Evolutionary conservation across 2,113 vertebrate genomes (phyloP).

Genomic region (Sialia sialis): DNA sequence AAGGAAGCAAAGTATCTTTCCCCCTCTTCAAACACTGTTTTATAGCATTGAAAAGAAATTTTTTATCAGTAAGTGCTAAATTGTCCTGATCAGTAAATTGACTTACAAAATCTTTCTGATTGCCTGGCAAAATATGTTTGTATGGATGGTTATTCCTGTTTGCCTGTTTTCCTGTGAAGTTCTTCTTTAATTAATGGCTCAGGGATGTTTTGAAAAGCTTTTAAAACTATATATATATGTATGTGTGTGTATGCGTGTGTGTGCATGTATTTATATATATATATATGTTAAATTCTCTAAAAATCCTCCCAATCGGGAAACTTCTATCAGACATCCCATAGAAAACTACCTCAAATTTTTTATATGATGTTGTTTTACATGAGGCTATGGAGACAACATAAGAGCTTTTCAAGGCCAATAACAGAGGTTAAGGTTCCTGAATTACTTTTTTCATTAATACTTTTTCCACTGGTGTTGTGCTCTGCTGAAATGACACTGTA

Average conservation of each 20-base stretch:
- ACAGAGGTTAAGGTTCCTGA: not conserved
- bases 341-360: not conserved
- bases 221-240: not conserved
- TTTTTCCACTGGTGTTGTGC: not conserved
- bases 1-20: not conserved
- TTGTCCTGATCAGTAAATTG: not conserved
- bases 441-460: not conserved
- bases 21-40: not conserved
- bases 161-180: not conserved
- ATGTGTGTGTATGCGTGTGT: too few species aligned
- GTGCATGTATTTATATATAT: not conserved
- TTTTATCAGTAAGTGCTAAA: not conserved
- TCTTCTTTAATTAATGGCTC: not conserved
- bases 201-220: not conserved
- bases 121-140: not conserved
- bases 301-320: not conserved
- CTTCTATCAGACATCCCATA: not conserved
- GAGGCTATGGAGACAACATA: not conserved
- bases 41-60: not conserved
- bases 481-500: not conserved
- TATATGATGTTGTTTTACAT: not conserved
- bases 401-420: not conserved
- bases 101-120: not conserved
- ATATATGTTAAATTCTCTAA: not conserved
- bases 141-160: not conserved